Evolutionary conservation across 2,113 vertebrate species (phyloP), one percentile per base, ranked within the genome.

Genomic region (Herpailurus yagouaroundi): DNA sequence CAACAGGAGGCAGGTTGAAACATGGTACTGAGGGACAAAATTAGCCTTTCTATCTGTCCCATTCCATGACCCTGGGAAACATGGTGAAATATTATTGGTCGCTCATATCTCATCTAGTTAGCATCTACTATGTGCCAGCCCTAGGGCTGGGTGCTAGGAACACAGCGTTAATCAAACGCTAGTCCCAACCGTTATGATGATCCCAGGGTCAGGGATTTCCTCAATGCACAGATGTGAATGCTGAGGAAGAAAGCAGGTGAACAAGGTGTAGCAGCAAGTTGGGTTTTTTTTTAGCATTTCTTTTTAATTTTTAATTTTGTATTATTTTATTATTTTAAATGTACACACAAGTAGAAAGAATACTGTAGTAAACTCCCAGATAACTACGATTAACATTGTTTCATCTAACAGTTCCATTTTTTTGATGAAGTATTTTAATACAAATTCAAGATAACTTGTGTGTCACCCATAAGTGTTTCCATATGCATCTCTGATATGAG

Each of bases 291-390:
- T 63, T 14, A 52, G 7, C 45, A 85, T 79, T 86, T 85, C n/a
- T 73, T 31, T 73, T 95, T 85, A 73, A 79, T 92, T 91, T 63
- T 95, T 92, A 50, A 82, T 50, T 73, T 79, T 81, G 86, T 50
- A 90, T 96, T 94, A 66, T 84, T 95, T 94, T 69, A n/a, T 69
- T n/a, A 33, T 79, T 79, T 95, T 73, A 91, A 95, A 64, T 80
- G 68, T 82, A n/a, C 45, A 91, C 18, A 21, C 80, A 81, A 91
- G 81, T 80, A 92, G 85, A 92, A 94, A 64, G 25, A 74, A 76
- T 5, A 71, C 41, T 74, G 45, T 80, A 57, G 80, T 88, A 89
- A 97, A 77, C 25, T 74, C n/a, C 23, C 93, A 76, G 60, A 23
- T 29, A 79, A 38, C 52, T n/a, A 89, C 60, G 60, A 38, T 91